Percentiles rank a stretch among this genome's conserved stretches.
These are phyloP conservation scores for Calliphora vicina DNA, from an alignment of 1,140 invertebrate genomes.

Conservation along the genomic window DNA sequence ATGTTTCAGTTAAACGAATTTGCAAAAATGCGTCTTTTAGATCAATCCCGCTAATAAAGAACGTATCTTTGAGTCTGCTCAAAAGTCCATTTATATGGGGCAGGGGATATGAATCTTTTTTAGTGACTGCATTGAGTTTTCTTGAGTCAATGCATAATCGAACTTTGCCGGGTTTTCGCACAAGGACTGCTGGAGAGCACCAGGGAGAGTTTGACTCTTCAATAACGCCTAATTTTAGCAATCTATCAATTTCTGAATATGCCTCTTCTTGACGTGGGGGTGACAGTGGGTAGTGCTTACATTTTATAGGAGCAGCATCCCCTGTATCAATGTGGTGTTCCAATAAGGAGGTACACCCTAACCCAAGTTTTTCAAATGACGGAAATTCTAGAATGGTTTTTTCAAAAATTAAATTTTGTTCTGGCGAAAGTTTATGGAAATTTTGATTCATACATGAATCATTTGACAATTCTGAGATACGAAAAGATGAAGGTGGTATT, in stretches of 20 bases:
- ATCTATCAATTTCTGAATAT: neutral
- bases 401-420: neutral
- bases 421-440: neutral
- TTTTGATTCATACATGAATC: neutral
- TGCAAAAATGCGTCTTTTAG: slow-evolving; percentile 40
- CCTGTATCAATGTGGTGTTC: slow-evolving; percentile 50
- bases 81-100: neutral
- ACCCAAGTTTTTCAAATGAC: slow-evolving; percentile 41
- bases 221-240: neutral
- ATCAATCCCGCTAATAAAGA: slow-evolving; percentile 47
- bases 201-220: neutral
- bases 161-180: neutral
- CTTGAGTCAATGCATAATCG: slow-evolving; percentile 4
- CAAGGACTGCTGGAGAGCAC: neutral
- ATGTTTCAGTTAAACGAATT: slow-evolving; percentile 46
- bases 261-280: slow-evolving; percentile 9
- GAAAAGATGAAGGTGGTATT: neutral
- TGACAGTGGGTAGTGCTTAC: slow-evolving; percentile 23
- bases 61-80: neutral
- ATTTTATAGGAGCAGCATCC: slow-evolving; percentile 44
- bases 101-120: slow-evolving; percentile 7
- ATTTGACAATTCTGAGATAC: neutral
- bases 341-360: slow-evolving; percentile 45
- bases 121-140: neutral
- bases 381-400: slow-evolving; percentile 40